phyloP scores from a whole-genome alignment of 1,140 invertebrate species.

The Orius insidiosus region DNA sequence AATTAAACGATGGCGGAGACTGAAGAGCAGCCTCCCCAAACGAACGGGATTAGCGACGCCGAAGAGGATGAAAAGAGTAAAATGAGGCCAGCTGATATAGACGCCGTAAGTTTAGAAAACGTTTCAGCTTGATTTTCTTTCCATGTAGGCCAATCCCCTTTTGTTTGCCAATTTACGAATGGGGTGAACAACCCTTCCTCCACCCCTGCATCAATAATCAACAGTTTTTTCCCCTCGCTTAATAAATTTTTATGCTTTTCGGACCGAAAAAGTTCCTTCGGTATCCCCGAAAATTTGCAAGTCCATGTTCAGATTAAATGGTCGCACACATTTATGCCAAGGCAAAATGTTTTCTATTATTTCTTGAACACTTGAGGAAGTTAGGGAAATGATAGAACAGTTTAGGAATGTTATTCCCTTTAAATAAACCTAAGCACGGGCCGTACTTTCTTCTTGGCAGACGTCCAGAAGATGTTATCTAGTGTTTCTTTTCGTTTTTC shows the following conservation, averaged over 20 bases:
- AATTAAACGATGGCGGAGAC: slow-evolving; percentile 7
- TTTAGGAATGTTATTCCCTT: too few relatives aligned
- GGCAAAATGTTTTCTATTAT: too few relatives aligned
- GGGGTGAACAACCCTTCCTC: background rate
- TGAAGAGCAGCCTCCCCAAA: slow-evolving; percentile 41
- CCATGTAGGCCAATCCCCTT: background rate
- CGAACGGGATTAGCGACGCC: slow-evolving; percentile 45
- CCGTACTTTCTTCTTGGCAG: too few relatives aligned
- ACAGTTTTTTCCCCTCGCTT: background rate
- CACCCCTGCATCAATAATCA: slow-evolving; percentile 2
- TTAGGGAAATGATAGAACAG: too few relatives aligned
- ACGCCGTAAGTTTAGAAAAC: slow-evolving; percentile 47
- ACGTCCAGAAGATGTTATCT: too few relatives aligned
- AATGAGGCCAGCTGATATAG: slow-evolving; percentile 71
- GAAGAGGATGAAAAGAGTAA: slow-evolving; percentile 49
- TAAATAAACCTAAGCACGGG: too few relatives aligned
- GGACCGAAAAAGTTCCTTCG: too few relatives aligned
- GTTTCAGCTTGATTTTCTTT: background rate
- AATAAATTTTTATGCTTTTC: background rate
- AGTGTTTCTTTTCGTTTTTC: too few relatives aligned
- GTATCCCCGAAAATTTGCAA: too few relatives aligned
- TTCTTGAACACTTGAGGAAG: too few relatives aligned
- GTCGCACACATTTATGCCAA: too few relatives aligned
- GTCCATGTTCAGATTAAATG: too few relatives aligned
- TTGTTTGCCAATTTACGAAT: background rate